Percentiles rank a stretch among this genome's conserved stretches.
These are phyloP conservation scores for Cetonia aurata DNA, from an alignment of 2,888 invertebrate species.

Conservation along the genomic window DNA sequence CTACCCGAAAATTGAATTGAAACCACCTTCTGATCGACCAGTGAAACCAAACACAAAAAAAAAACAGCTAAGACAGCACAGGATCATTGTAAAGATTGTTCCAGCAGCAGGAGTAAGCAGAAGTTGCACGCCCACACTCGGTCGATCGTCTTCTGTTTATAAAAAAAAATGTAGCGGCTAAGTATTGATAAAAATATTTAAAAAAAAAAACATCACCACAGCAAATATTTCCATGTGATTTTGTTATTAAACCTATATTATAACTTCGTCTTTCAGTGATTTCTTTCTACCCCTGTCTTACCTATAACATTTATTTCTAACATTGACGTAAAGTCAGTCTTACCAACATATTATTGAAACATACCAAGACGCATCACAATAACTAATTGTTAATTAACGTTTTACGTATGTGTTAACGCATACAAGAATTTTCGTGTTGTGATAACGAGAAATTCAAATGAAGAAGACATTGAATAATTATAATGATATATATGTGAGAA, in stretches of 20 bases:
- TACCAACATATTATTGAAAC: conserved; percentile 29
- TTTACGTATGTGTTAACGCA: conserved; percentile 56
- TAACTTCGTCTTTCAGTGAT: too few species aligned
- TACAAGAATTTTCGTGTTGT: conserved; percentile 61
- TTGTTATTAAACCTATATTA: too few species aligned
- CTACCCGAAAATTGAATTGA: background rate
- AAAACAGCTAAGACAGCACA: conserved; percentile 17
- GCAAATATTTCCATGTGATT: too few species aligned
- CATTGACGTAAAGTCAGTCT: conserved; percentile 43
- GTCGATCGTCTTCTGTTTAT: background rate
- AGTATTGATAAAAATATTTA: conserved; percentile 20
- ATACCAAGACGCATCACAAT: conserved; percentile 56
- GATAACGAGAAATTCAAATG: conserved; percentile 55
- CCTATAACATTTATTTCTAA: too few species aligned
- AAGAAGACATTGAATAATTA: background rate
- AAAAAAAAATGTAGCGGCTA: background rate
- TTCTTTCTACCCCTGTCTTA: too few species aligned
- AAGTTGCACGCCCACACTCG: conserved; percentile 17
- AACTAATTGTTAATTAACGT: conserved; percentile 56
- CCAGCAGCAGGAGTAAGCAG: too few species aligned
- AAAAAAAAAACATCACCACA: background rate
- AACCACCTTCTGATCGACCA: conserved; percentile 8
- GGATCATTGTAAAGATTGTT: conserved; percentile 2
- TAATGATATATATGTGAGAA: conserved; percentile 5
- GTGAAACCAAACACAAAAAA: conserved; percentile 28